Conservation (phyloP, 2,113 vertebrate species). For the Tenebrosternarchus preto region DNA sequence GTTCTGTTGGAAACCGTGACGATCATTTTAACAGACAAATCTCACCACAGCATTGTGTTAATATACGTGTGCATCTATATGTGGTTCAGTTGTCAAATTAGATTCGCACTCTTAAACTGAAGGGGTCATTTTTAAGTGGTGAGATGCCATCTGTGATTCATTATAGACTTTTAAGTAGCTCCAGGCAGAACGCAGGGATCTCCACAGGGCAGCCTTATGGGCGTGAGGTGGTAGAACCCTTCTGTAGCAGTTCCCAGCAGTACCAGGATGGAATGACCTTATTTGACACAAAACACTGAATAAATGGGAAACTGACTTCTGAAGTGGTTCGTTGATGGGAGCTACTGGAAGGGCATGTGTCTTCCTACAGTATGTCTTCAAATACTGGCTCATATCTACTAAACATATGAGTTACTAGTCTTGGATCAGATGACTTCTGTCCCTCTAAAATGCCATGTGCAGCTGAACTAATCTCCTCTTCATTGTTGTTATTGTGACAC, state of each 20-base stretch:
- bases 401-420: no score
- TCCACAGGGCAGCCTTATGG: neutral
- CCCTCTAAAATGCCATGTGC: no score
- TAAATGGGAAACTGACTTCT: neutral
- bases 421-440: no score
- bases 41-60: constrained; percentile 58
- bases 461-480: no score
- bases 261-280: neutral
- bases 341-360: no score
- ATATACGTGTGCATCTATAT: constrained; percentile 3
- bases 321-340: no score
- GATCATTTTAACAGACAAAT: constrained; percentile 67
- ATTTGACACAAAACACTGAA: neutral
- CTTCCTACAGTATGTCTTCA: no score
- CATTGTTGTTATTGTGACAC: no score
- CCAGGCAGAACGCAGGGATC: neutral
- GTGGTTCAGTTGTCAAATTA: neutral
- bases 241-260: neutral
- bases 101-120: neutral
- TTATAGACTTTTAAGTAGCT: neutral
- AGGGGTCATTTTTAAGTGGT: neutral
- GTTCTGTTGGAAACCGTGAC: constrained; percentile 70
- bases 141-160: neutral
- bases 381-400: no score
- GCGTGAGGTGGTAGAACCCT: neutral